Evolutionary conservation across 2,888 invertebrate species (phyloP), one percentile per base, ranked within the genome.

Genomic region (Thera britannica): DNA sequence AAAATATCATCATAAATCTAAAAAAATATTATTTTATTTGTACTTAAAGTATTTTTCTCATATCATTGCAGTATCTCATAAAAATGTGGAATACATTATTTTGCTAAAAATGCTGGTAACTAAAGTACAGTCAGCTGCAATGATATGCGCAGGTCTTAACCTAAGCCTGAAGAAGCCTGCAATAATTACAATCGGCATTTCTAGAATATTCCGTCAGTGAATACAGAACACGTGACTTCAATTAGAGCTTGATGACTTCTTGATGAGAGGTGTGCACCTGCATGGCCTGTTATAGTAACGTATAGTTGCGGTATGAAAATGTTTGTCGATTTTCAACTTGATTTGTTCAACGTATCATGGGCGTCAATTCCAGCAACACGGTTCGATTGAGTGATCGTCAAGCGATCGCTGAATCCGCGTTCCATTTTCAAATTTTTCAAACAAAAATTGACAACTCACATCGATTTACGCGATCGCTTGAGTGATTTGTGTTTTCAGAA

Each of bases 201-300:
- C 49, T 38, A 35, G 8, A 67, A 57, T 61, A 71, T 69, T 73
- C 72, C 34, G 48, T 48, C 55, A 58, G 35, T 62, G 58, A 62
- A 58, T 65, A 41, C 70, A 58, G 44, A 62, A 56, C 63, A 57
- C 57, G 63, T 62, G 38, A 9, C 60, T 60, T 55, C 44, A 59
- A 60, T 60, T 56, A 65, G 41, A 38, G 12, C 55, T 41, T 55
- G 60, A 65, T 60, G 59, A 60, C 54, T 60, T 23, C 49, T 56
- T 65, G 51, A 57, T 57, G 57, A 57, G 49, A 48, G n/a, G 4
- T 44, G 9, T 44, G 23, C 8, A 57, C 12, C 7, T 57, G 44
- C 23, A 57, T n/a, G 23, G 23, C 23, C 23, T 23, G 23, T 23
- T 23, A 23, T 23, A 23, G 23, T 1, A 23, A 23, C 23, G 23